phyloP scores from a whole-genome alignment of 2,113 vertebrate species.

The Sisor rabdophorus region DNA sequence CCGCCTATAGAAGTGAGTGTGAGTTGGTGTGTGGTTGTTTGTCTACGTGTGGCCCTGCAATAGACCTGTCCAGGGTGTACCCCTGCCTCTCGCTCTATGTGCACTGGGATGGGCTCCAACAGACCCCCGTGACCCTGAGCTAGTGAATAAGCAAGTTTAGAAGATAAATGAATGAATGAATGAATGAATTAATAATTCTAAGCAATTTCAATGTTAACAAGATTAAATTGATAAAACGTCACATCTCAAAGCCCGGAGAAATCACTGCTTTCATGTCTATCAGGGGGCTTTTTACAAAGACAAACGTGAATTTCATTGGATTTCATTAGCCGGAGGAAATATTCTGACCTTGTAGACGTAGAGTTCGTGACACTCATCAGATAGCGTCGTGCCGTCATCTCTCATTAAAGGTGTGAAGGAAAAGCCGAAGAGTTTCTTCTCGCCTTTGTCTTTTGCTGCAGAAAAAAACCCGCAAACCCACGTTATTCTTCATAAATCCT shows the following conservation, averaged over 20 bases:
- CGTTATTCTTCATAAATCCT: too few relatives aligned
- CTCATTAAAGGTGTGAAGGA: slow-evolving; percentile 95
- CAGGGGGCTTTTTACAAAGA: neutral
- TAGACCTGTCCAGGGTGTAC: too few relatives aligned
- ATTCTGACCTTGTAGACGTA: slow-evolving; percentile 92
- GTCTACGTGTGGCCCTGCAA: too few relatives aligned
- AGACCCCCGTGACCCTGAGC: too few relatives aligned
- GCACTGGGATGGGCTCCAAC: too few relatives aligned
- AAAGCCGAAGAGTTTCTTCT: slow-evolving; percentile 97
- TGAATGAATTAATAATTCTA: too few relatives aligned
- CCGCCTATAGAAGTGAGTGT: too few relatives aligned
- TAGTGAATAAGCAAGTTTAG: too few relatives aligned
- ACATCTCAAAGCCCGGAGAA: neutral
- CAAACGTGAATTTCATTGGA: neutral
- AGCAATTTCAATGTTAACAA: neutral
- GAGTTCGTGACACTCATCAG: slow-evolving; percentile 92
- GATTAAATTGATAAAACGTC: neutral
- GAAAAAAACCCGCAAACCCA: neutral
- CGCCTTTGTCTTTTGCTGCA: slow-evolving; percentile 96
- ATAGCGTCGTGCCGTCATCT: slow-evolving; percentile 93
- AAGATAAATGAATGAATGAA: too few relatives aligned
- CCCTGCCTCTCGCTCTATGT: too few relatives aligned
- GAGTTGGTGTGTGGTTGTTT: too few relatives aligned
- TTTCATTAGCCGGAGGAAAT: neutral
- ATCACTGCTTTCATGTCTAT: neutral